A percentile compares a stretch with the other conserved stretches of the same genome.
These are phyloP conservation scores for Jacana jacana DNA, from an alignment of 2,113 vertebrate genomes.

Conservation along the genomic window DNA sequence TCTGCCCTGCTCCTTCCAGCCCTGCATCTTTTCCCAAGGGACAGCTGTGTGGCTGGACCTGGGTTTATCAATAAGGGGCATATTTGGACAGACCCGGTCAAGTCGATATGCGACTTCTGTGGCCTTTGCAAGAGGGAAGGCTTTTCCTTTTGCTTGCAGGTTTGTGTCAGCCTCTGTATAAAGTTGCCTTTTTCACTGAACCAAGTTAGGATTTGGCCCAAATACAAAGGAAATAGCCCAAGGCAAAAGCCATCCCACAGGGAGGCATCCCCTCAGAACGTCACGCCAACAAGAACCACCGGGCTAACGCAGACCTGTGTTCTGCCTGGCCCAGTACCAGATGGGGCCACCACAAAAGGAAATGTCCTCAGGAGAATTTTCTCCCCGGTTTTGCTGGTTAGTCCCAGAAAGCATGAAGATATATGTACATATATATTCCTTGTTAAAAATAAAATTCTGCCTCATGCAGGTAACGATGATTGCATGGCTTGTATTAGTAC, in stretches of 20 bases:
- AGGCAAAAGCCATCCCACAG: background rate
- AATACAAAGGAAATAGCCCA: background rate
- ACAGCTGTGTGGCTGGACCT: background rate
- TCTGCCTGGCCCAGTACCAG: background rate
- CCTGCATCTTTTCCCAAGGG: background rate
- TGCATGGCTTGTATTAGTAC: background rate
- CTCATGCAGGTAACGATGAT: background rate
- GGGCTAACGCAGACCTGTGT: background rate
- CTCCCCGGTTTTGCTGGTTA: background rate
- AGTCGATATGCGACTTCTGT: fast-evolving
- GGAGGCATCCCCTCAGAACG: background rate
- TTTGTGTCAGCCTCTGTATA: background rate
- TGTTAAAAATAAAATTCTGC: background rate
- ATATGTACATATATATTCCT: fast-evolving
- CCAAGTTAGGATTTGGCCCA: background rate
- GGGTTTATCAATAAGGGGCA: fast-evolving
- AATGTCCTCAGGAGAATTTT: background rate
- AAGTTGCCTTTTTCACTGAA: background rate
- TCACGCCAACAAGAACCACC: background rate
- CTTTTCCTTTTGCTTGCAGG: background rate
- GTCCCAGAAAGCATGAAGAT: background rate
- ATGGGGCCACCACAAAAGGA: background rate
- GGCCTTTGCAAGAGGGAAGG: background rate
- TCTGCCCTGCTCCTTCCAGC: background rate
- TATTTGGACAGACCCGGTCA: background rate